Evolutionary conservation across 2,888 invertebrate genomes (phyloP).

Genomic region (Blastobasis adustella): DNA sequence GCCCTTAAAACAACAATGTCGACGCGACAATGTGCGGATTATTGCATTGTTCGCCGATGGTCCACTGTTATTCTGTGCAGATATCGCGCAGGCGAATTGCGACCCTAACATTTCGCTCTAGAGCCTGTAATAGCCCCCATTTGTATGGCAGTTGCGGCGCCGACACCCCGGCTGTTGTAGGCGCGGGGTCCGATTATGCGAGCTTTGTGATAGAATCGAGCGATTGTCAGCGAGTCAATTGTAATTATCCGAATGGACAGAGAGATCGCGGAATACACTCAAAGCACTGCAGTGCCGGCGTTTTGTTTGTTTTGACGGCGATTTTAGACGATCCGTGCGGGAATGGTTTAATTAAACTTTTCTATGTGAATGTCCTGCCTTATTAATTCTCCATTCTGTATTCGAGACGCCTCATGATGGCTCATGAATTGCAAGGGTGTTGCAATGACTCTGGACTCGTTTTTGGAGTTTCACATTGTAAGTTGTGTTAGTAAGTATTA

Average conservation of each 20-base stretch:
- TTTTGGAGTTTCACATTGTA: too few relatives aligned
- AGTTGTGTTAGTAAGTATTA: too few relatives aligned
- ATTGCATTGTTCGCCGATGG: slow-evolving; percentile 74
- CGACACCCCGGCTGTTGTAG: not conserved
- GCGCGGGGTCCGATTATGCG: slow-evolving; percentile 48
- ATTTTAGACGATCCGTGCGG: too few relatives aligned
- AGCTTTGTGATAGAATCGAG: slow-evolving; percentile 70
- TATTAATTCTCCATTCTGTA: too few relatives aligned
- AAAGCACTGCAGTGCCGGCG: too few relatives aligned
- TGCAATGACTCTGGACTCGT: too few relatives aligned
- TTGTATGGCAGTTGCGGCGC: not conserved
- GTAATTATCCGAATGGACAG: slow-evolving; percentile 69
- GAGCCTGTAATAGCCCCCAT: not conserved
- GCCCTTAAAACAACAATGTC: slow-evolving; percentile 76
- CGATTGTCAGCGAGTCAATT: slow-evolving; percentile 73
- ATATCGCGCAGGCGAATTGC: slow-evolving; percentile 24
- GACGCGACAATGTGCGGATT: slow-evolving; percentile 72
- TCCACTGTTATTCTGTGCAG: slow-evolving; percentile 47
- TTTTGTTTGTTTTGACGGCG: too few relatives aligned
- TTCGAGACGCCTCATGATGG: too few relatives aligned
- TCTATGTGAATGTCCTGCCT: too few relatives aligned
- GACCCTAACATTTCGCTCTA: not conserved
- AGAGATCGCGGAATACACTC: slow-evolving; percentile 13
- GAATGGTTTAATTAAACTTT: too few relatives aligned
- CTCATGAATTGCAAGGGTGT: too few relatives aligned